A percentile compares a stretch with the other conserved stretches of the same genome.
These are phyloP conservation scores for Darevskia nairensis DNA, from an alignment of 2,797 vertebrate species.

Conservation along the genomic window DNA sequence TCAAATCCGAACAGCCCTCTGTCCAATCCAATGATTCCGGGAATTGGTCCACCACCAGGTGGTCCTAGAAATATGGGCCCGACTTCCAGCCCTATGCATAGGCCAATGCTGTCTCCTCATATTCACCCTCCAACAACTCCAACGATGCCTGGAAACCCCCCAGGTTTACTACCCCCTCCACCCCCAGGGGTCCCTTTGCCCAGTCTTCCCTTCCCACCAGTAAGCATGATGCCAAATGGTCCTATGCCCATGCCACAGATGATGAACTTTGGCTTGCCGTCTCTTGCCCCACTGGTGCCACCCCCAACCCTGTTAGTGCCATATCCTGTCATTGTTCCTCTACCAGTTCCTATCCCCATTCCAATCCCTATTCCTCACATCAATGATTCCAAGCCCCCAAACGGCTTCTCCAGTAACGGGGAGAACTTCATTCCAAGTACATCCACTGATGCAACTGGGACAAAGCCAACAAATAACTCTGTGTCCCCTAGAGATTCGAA, in stretches of 20 bases:
- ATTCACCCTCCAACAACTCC: slow-evolving; percentile 89
- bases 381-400: slow-evolving; percentile 87
- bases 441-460: slow-evolving; percentile 83
- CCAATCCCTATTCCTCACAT: slow-evolving; percentile 93
- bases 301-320: slow-evolving; percentile 97
- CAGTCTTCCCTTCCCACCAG: slow-evolving; percentile 89
- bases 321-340: slow-evolving; percentile 96
- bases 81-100: slow-evolving; percentile 95
- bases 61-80: slow-evolving; percentile 87
- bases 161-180: slow-evolving; percentile 88
- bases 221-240: slow-evolving; percentile 96
- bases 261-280: slow-evolving; percentile 99
- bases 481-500: slow-evolving; percentile 86
- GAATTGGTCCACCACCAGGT: slow-evolving; percentile 90
- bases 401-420: slow-evolving; percentile 87
- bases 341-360: slow-evolving; percentile 96
- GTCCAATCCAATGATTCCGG: slow-evolving; percentile 94
- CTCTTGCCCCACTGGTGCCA: slow-evolving; percentile 94
- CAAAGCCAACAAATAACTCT: slow-evolving; percentile 82
- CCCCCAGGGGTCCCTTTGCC: slow-evolving; percentile 89
- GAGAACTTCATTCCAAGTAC: slow-evolving; percentile 85
- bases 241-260: slow-evolving; percentile 92
- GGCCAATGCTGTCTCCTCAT: slow-evolving; percentile 92
- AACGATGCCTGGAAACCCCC: slow-evolving; percentile 89
- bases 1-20: slow-evolving; percentile 93